These are phyloP conservation scores for Actinostola sp. DNA, from an alignment of 92 coral and sea anemone genomes.

Conservation along the genomic window DNA sequence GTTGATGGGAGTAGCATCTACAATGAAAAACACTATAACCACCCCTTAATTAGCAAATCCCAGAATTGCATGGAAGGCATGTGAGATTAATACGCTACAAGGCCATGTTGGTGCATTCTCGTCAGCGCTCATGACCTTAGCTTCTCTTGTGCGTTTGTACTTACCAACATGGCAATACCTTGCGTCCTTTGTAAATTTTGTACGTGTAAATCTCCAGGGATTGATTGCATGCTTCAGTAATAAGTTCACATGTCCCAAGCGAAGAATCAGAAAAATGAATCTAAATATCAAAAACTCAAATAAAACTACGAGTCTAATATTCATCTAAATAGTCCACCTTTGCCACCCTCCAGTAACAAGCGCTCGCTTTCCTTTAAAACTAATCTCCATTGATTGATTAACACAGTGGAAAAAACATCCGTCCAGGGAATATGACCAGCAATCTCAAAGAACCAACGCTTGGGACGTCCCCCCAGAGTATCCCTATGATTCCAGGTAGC, in stretches of 20 bases:
- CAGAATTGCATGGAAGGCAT: neutral
- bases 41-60: neutral
- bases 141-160: slow-evolving; percentile 76
- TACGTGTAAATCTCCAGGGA: too few species aligned
- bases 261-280: neutral
- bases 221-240: too few species aligned
- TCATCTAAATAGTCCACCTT: slow-evolving; percentile 64
- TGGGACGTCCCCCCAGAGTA: too few species aligned
- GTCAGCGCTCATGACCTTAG: slow-evolving; percentile 95
- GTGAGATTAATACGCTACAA: slow-evolving; percentile 44
- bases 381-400: slow-evolving; percentile 84
- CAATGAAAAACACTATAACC: neutral
- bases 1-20: too few species aligned
- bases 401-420: too few species aligned
- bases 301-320: neutral
- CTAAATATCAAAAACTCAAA: neutral
- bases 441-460: neutral
- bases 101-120: slow-evolving; percentile 81
- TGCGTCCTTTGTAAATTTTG: too few species aligned
- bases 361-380: slow-evolving; percentile 83
- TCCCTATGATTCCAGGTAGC: too few species aligned
- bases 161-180: too few species aligned
- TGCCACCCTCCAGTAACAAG: slow-evolving; percentile 96
- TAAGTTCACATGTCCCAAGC: too few species aligned
- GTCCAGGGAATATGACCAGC: neutral